phyloP scores from a whole-genome alignment of 2,113 vertebrate genomes.

The Cyphomyrus plagiostoma region DNA sequence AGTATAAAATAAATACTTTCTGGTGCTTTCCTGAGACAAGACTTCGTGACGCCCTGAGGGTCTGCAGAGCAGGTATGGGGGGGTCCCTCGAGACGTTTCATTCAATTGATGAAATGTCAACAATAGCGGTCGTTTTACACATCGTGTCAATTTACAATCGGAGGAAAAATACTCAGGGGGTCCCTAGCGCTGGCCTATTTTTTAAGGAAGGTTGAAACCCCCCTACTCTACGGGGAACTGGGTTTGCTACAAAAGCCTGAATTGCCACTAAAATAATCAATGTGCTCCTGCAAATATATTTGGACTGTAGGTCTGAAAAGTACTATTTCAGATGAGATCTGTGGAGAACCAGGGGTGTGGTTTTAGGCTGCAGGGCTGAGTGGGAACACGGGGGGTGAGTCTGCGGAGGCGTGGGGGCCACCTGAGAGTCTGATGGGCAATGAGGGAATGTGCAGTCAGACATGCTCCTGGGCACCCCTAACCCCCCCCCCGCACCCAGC shows the following conservation, averaged over 20 bases:
- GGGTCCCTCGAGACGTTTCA: not conserved
- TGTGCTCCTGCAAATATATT: not conserved
- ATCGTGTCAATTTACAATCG: not conserved
- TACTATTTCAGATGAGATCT: not conserved
- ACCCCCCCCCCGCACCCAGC: constrained; percentile 21
- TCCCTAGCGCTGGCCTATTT: too few relatives aligned
- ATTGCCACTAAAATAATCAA: not conserved
- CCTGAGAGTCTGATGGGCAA: constrained; percentile 41
- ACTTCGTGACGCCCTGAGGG: not conserved
- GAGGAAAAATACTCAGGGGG: not conserved
- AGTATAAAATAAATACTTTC: not conserved
- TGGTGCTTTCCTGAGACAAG: not conserved
- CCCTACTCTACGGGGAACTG: not conserved
- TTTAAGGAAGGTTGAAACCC: not conserved
- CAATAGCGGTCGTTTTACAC: not conserved
- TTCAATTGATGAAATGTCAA: not conserved
- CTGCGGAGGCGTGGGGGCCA: constrained; percentile 19
- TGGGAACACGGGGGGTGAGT: constrained; percentile 2
- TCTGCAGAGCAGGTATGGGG: not conserved
- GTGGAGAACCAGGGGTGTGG: not conserved
- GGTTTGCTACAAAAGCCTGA: not conserved
- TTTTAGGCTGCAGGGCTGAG: not conserved
- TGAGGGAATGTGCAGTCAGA: constrained; percentile 44
- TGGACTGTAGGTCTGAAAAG: not conserved
- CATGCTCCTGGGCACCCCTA: too few relatives aligned